Conservation (phyloP, 2,797 vertebrate species). For the Xenentodon cancila region DNA sequence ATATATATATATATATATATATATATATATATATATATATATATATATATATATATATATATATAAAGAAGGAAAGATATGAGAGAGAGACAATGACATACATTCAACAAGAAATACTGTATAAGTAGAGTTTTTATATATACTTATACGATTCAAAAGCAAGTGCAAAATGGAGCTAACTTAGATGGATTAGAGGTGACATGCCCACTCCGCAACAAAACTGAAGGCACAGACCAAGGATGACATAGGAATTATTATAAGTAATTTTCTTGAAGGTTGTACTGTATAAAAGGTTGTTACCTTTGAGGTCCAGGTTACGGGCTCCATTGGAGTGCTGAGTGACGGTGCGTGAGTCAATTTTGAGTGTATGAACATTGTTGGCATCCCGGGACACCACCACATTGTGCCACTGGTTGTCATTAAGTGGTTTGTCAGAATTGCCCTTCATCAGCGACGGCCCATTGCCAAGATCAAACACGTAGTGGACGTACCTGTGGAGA, state of each 20-base stretch:
- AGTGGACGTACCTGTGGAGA: conserved; percentile 89
- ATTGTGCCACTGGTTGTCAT: conserved; percentile 97
- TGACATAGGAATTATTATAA: conserved; percentile 17
- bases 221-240: conserved; percentile 25
- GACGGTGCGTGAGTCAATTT: conserved; percentile 94
- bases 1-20: no score
- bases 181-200: no score
- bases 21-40: no score
- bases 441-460: conserved; percentile 96
- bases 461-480: conserved; percentile 94
- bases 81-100: no score
- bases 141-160: no score
- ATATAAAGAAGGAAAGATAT: no score
- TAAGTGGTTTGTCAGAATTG: conserved; percentile 93
- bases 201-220: no score
- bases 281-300: conserved; percentile 62
- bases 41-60: no score
- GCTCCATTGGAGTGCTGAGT: conserved; percentile 95
- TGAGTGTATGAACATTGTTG: conserved; percentile 90
- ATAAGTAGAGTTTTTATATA: no score
- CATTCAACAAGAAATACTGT: no score
- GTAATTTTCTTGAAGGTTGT: conserved; percentile 16
- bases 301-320: conserved; percentile 94
- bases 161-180: no score
- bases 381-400: conserved; percentile 93